Percentiles rank a stretch among this genome's conserved stretches.
These are phyloP conservation scores for Endomychus coccineus DNA, from an alignment of 2,888 invertebrate species.

Conservation along the genomic window DNA sequence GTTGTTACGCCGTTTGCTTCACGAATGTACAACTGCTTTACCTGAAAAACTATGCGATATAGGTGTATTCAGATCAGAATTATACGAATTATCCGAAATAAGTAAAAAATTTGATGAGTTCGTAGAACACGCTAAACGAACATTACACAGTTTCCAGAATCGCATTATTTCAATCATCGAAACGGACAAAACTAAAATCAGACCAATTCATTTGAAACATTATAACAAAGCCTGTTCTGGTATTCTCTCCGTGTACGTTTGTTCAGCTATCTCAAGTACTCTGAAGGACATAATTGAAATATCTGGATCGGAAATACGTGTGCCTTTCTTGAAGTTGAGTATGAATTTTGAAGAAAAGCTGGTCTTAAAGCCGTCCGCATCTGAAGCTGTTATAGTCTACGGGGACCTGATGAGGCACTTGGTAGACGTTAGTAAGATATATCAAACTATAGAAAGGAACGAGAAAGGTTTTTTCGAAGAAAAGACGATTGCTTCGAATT, in stretches of 20 bases:
- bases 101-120: slow-evolving; percentile 24
- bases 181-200: slow-evolving; percentile 22
- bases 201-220: slow-evolving; percentile 5
- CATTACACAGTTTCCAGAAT: slow-evolving; percentile 29
- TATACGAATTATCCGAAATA: slow-evolving; percentile 18
- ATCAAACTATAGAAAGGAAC: slow-evolving; percentile 32
- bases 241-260: slow-evolving; percentile 54
- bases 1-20: slow-evolving; percentile 53
- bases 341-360: slow-evolving; percentile 26
- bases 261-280: slow-evolving; percentile 59
- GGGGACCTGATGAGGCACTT: slow-evolving; percentile 47
- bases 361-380: slow-evolving; percentile 53
- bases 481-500: slow-evolving; percentile 38
- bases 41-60: slow-evolving; percentile 51
- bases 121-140: slow-evolving; percentile 24
- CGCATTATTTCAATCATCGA: slow-evolving; percentile 26
- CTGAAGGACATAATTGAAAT: slow-evolving; percentile 55
- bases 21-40: slow-evolving; percentile 47
- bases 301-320: slow-evolving; percentile 47
- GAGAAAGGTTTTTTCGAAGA: slow-evolving; percentile 44
- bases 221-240: slow-evolving; percentile 31
- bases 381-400: slow-evolving; percentile 50
- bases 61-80: slow-evolving; percentile 43
- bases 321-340: slow-evolving; percentile 56
- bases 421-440: slow-evolving; percentile 12